Evolutionary conservation across 2,113 vertebrate genomes (phyloP).

Genomic region (Oncorhynchus gorbuscha): DNA sequence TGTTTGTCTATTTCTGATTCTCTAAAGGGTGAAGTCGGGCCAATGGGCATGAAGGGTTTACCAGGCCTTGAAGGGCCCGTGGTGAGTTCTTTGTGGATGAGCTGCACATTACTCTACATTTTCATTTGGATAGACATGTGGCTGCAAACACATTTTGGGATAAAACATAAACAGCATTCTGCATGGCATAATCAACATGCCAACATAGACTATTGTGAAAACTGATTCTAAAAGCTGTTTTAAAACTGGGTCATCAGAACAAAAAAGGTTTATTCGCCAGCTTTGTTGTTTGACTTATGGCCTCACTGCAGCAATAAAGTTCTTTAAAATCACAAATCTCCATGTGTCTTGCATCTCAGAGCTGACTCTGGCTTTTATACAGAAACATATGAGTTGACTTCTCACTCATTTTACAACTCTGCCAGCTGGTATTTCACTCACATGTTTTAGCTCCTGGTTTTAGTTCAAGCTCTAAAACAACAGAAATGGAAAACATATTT

Average conservation of each 20-base stretch:
- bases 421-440: not conserved
- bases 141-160: not conserved
- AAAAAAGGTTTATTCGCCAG: not conserved
- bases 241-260: not conserved
- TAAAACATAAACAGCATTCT: not conserved
- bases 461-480: not conserved
- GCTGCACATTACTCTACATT: not conserved
- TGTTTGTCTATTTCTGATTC: not conserved
- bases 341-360: slow-evolving; percentile 23
- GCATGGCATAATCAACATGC: not conserved
- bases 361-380: slow-evolving; percentile 9
- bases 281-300: slow-evolving; percentile 23
- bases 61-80: slow-evolving; percentile 72
- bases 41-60: slow-evolving; percentile 66
- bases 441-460: not conserved
- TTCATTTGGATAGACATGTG: not conserved
- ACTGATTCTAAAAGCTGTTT: not conserved
- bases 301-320: slow-evolving; percentile 7
- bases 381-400: not conserved
- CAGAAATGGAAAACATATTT: slow-evolving; percentile 12
- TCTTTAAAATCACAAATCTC: not conserved
- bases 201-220: not conserved
- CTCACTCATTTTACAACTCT: not conserved
- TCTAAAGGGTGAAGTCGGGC: slow-evolving; percentile 67
- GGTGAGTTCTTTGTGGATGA: slow-evolving; percentile 59